These are phyloP conservation scores for Rhyacichthys aspro DNA, from an alignment of 2,797 vertebrate species.

Conservation along the genomic window DNA sequence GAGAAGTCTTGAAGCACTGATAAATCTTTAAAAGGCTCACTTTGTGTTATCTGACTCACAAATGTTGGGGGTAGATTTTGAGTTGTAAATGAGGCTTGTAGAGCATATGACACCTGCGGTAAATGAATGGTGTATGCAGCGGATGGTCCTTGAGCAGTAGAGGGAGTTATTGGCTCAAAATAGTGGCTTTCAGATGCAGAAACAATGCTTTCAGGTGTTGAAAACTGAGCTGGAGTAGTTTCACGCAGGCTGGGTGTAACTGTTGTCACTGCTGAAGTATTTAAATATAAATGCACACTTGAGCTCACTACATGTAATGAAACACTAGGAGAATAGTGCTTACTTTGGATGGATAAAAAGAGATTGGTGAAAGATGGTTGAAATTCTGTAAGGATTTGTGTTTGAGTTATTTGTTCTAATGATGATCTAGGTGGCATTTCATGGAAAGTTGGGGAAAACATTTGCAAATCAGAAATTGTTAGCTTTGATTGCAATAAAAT, in stretches of 20 bases:
- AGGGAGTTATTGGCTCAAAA: background rate
- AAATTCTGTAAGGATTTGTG: too few species aligned
- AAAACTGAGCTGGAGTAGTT: slow-evolving; percentile 1
- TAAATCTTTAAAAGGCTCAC: background rate
- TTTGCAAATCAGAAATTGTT: background rate
- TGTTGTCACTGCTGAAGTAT: background rate
- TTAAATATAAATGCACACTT: slow-evolving; percentile 1
- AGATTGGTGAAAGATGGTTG: background rate
- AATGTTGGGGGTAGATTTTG: background rate
- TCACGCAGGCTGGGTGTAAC: background rate
- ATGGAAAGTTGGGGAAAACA: background rate
- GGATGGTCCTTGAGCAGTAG: background rate
- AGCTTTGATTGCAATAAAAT: background rate
- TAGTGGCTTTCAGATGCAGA: background rate
- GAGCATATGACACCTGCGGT: background rate
- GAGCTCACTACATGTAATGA: background rate
- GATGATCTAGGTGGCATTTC: too few species aligned
- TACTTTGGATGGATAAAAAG: background rate
- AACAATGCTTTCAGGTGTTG: background rate
- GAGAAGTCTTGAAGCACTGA: slow-evolving; percentile 2
- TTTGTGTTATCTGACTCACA: too few species aligned
- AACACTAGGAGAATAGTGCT: background rate
- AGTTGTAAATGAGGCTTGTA: background rate
- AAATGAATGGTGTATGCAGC: background rate
- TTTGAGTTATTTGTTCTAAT: too few species aligned